Evolutionary conservation across 2,888 invertebrate genomes (phyloP).

Genomic region (Pemphredon lugubris): DNA sequence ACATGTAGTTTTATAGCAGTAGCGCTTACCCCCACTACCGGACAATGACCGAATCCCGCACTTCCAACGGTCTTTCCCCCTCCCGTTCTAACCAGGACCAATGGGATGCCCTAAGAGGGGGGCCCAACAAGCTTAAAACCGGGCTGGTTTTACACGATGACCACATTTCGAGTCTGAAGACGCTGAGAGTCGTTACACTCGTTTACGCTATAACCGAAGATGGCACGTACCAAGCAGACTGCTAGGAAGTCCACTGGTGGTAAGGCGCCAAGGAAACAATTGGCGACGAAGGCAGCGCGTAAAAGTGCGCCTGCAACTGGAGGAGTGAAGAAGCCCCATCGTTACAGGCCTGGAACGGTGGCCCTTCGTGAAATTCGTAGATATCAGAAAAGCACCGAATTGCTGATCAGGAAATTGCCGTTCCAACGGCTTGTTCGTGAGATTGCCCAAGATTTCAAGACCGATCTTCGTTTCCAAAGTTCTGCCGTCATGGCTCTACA

Average conservation of each 20-base stretch:
- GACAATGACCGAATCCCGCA: no score
- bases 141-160: no score
- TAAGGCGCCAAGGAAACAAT: conserved; percentile 85
- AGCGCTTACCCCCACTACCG: no score
- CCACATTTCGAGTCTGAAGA: accelerated
- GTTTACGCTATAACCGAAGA: conserved; percentile 61
- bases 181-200: no score
- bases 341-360: conserved; percentile 85
- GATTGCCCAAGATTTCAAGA: conserved; percentile 89
- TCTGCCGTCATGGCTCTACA: conserved; percentile 88
- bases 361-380: conserved; percentile 87
- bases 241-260: conserved; percentile 87
- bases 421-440: conserved; percentile 88
- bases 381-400: conserved; percentile 88
- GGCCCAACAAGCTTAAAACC: no score
- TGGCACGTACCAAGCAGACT: conserved; percentile 90
- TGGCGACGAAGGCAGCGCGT: conserved; percentile 86
- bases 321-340: conserved; percentile 83
- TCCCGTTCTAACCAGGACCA: no score
- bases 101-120: no score
- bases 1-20: no score
- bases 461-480: conserved; percentile 87
- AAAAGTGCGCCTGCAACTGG: conserved; percentile 89
- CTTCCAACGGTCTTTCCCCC: no score
- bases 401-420: conserved; percentile 87